A percentile compares a stretch with the other conserved stretches of the same genome.
phyloP scores from a whole-genome alignment of 2,797 vertebrate species.

The Poecilia picta region DNA sequence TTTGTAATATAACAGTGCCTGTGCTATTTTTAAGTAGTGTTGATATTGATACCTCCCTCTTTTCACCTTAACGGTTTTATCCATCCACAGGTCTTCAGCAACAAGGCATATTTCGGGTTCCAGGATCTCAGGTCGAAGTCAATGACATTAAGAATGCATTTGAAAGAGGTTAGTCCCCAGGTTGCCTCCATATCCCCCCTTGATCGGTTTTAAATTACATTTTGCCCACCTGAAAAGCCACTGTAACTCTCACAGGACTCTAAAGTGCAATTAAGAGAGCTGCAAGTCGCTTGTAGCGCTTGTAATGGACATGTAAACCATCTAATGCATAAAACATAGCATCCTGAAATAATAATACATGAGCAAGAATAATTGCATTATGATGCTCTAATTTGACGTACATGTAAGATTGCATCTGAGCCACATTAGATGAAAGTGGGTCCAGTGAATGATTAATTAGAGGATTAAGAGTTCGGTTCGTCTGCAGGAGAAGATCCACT shows the following conservation, averaged over 20 bases:
- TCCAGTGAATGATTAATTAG: constrained; percentile 31
- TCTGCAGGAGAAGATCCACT: constrained; percentile 76
- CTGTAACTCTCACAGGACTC: constrained; percentile 38
- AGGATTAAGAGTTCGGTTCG: constrained; percentile 24
- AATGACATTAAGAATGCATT: constrained; percentile 99
- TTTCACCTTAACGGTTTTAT: constrained; percentile 25
- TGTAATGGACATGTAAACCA: constrained; percentile 50
- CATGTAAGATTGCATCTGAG: constrained; percentile 14
- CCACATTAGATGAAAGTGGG: not conserved
- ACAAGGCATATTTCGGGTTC: constrained; percentile 97
- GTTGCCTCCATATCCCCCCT: constrained; percentile 36
- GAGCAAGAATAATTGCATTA: constrained; percentile 23
- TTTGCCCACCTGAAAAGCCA: constrained; percentile 60
- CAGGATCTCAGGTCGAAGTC: constrained; percentile 98
- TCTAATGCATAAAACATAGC: constrained; percentile 56
- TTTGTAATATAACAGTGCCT: not conserved
- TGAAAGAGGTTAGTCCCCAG: constrained; percentile 90
- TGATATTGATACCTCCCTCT: not conserved
- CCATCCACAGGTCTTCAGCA: constrained; percentile 91
- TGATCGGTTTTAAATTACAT: constrained; percentile 72
- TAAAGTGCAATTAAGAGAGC: constrained; percentile 60
- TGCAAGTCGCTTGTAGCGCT: constrained; percentile 27
- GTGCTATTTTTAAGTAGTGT: constrained; percentile 9
- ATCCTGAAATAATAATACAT: constrained; percentile 33
- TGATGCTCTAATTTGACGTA: constrained; percentile 27